Base-by-base conservation (phyloP, 1,140 invertebrate genomes). In the Diploscapter pachys region DNA sequence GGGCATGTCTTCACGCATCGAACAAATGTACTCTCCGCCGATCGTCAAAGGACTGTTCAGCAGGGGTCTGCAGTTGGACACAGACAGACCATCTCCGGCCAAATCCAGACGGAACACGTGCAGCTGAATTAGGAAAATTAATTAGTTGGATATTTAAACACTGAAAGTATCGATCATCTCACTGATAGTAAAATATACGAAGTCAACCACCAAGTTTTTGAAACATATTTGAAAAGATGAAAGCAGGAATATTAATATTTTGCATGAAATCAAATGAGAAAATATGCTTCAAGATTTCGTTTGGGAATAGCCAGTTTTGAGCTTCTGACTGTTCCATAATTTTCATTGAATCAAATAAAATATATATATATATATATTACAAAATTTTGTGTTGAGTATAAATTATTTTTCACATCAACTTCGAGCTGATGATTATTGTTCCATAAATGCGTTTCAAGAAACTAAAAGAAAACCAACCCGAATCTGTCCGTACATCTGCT, bases 1-100 rank as follows among this genome's bases (percentile, higher is more conserved):
- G 8, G 83, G 83, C 8, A 54, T 69, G 73, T 85, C 83, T 69
- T 85, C 83, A 48, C 83, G 79, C 68, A 83, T 72, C 4, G 82
- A 76, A 62, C 79, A 81, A 61, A 85, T 85, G 64, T 81, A 85
- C 62, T 83, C 81, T 3, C 79, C 81, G 5, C 78, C 83, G 5
- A 85, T 80, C 3, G 72, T 67, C 6, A 84, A 61, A n/a, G 82
- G 82, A 31, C 78, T 61, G 9, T 52, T 67, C 8, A 84, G 77
- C 63, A 84, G 68, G 3, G 82, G 81, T 5, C 68, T 63, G 8
- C 79, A 78, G 51, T 85, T 81, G 5, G 68, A 63, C 53, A 67
- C 67, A 48, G 81, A 63, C 8, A 75, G 62, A 31, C 82, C 82
- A 73, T 84, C 82, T 59, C 61, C 6, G 31, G 74, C 74, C 11